Conservation (phyloP, 2,888 invertebrate species). For the Troides oblongomaculatus region DNA sequence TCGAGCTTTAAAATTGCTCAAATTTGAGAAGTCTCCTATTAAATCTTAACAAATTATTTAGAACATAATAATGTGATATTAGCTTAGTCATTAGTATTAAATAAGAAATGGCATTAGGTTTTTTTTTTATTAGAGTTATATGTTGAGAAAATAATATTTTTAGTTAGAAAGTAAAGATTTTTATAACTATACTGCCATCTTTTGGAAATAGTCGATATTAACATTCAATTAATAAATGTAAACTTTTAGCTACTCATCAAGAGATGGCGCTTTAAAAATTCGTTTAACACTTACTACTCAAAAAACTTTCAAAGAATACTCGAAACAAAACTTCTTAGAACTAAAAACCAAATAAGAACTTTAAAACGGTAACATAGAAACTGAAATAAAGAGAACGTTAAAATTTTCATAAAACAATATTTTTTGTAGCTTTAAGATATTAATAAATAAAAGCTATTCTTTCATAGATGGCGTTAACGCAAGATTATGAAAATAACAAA, state of each 20-base stretch:
- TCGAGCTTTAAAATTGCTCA: not conserved
- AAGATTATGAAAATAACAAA: not conserved
- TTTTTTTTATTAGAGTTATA: too few species aligned
- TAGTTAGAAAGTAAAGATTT: not conserved
- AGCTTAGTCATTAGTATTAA: too few species aligned
- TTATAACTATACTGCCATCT: slow-evolving; percentile 35
- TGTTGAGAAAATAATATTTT: too few species aligned
- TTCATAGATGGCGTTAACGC: slow-evolving; percentile 41
- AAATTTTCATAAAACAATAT: too few species aligned
- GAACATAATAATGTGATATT: too few species aligned
- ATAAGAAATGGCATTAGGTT: too few species aligned
- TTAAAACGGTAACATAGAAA: too few species aligned
- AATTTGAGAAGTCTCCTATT: not conserved
- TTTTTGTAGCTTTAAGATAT: not conserved
- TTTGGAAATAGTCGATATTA: slow-evolving; percentile 8
- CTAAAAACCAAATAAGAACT: too few species aligned
- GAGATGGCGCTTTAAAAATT: slow-evolving; percentile 58
- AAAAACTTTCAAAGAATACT: not conserved
- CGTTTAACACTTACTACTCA: not conserved
- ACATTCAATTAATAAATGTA: not conserved
- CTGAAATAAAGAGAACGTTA: too few species aligned
- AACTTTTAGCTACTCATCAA: slow-evolving; percentile 46
- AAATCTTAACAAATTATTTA: too few species aligned
- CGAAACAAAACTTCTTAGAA: not conserved
- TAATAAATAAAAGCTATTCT: slow-evolving; percentile 30